These are phyloP conservation scores for Stegodyphus mimosarum DNA, from an alignment of 1,140 invertebrate species.

Conservation along the genomic window DNA sequence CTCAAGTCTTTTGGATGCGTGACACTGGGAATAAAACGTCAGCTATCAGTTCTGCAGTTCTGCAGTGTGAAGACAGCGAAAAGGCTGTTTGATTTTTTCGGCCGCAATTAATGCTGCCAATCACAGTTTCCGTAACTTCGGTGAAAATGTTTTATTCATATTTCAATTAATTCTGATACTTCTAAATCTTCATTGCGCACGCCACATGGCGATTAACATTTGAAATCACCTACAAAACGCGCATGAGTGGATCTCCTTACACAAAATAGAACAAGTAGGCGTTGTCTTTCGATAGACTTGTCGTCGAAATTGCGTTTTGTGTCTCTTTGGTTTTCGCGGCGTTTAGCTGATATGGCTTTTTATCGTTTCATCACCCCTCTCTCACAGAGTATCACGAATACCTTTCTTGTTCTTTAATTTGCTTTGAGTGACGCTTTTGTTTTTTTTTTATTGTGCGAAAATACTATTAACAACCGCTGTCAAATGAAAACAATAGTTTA, in stretches of 20 bases:
- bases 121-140: conserved; percentile 43
- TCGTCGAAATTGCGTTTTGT: too few species aligned
- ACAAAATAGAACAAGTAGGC: background rate
- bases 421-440: too few species aligned
- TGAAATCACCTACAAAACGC: conserved; percentile 21
- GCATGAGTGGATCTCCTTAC: background rate
- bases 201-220: conserved; percentile 35
- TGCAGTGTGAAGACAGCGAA: conserved; percentile 24
- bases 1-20: background rate
- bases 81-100: background rate
- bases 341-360: too few species aligned
- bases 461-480: too few species aligned
- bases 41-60: background rate
- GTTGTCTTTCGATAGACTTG: background rate
- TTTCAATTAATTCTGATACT: conserved; percentile 44
- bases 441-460: too few species aligned
- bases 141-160: conserved; percentile 42
- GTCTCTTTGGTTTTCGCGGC: too few species aligned
- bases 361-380: background rate
- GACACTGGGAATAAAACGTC: background rate
- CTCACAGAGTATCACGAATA: background rate
- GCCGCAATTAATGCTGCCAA: conserved; percentile 37
- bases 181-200: background rate
- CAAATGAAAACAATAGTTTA: too few species aligned
- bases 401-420: too few species aligned